Conservation (phyloP, 2,113 vertebrate species). For the Oophaga pumilio region DNA sequence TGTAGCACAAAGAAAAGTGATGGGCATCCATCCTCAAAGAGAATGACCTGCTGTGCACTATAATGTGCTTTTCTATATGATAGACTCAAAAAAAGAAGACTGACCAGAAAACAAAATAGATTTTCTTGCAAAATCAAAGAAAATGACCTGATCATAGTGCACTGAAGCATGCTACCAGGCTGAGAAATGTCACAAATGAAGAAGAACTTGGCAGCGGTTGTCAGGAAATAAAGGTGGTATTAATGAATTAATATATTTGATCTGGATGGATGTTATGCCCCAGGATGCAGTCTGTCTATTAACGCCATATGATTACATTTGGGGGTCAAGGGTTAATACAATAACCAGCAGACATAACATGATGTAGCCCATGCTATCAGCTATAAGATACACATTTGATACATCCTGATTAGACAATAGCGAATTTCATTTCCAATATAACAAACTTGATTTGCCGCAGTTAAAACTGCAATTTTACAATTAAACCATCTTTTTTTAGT, state of each 20-base stretch:
- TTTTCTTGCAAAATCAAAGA: slow-evolving; percentile 40
- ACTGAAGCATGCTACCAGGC: slow-evolving; percentile 18
- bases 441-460: neutral
- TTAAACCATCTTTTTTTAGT: neutral
- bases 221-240: slow-evolving; percentile 33
- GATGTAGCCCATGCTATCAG: slow-evolving; percentile 7
- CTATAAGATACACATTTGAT: slow-evolving; percentile 29
- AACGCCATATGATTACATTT: slow-evolving; percentile 39
- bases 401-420: neutral
- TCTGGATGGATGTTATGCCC: slow-evolving; percentile 43
- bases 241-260: slow-evolving; percentile 44
- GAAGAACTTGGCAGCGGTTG: slow-evolving; percentile 22
- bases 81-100: slow-evolving; percentile 35
- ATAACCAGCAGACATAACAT: slow-evolving; percentile 30
- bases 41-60: slow-evolving; percentile 20
- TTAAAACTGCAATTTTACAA: neutral
- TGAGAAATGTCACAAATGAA: slow-evolving; percentile 43
- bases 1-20: slow-evolving; percentile 22
- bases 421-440: neutral
- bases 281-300: slow-evolving; percentile 36
- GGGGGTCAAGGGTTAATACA: slow-evolving; percentile 37
- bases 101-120: slow-evolving; percentile 34
- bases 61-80: slow-evolving; percentile 33
- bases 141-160: slow-evolving; percentile 27
- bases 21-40: slow-evolving; percentile 7